Percentiles rank a stretch among this genome's conserved stretches.
phyloP scores from a whole-genome alignment of 2,888 invertebrate species.

The Prenolepis imparis region DNA sequence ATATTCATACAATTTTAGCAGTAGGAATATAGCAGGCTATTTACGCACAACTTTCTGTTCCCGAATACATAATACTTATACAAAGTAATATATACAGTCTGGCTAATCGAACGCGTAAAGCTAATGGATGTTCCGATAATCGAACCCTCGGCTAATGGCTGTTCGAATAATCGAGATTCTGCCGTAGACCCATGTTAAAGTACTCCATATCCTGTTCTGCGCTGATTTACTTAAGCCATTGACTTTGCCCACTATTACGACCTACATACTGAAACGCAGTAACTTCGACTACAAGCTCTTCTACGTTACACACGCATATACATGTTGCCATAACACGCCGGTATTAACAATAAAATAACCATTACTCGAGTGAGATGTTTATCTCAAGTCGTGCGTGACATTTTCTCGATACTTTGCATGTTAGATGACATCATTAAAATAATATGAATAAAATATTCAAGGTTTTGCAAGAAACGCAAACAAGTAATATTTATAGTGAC shows the following conservation, averaged over 20 bases:
- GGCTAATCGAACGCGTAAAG: slow-evolving; percentile 37
- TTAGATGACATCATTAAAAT: neutral
- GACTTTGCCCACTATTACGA: slow-evolving; percentile 23
- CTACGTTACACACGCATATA: neutral
- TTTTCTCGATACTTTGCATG: slow-evolving; percentile 22
- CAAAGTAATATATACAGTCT: slow-evolving; percentile 9
- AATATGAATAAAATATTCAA: slow-evolving; percentile 20
- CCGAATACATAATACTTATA: slow-evolving; percentile 21
- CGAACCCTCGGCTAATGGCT: slow-evolving; percentile 40
- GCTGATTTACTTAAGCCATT: slow-evolving; percentile 49
- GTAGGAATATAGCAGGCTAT: neutral
- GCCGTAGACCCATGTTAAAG: slow-evolving; percentile 36
- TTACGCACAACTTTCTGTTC: slow-evolving; percentile 31
- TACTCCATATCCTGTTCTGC: slow-evolving; percentile 34
- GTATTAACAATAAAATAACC: slow-evolving; percentile 13
- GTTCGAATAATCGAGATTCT: slow-evolving; percentile 54
- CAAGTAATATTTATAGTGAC: neutral
- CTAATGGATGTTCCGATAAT: slow-evolving; percentile 54
- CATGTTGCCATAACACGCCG: neutral
- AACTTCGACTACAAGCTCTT: slow-evolving; percentile 19
- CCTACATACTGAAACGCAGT: slow-evolving; percentile 37
- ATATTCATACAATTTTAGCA: neutral
- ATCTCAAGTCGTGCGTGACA: neutral
- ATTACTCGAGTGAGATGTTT: slow-evolving; percentile 15
- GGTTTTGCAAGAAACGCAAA: neutral